Conservation (phyloP, 2,888 invertebrate genomes). For the Ophioninae sp. region DNA sequence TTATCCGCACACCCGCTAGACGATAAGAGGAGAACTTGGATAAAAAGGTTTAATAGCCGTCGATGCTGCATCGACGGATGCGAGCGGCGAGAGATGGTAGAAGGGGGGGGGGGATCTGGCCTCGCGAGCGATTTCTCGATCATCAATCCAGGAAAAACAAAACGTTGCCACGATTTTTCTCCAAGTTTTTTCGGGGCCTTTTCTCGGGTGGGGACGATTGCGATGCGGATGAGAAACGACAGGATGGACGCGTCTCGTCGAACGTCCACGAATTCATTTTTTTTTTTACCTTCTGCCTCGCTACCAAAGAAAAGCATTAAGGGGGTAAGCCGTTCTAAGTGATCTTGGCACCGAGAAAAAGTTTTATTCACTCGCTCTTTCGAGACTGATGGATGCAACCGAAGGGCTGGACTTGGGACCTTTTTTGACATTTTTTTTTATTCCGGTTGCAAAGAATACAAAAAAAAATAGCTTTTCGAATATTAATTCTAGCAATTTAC, state of each 20-base stretch:
- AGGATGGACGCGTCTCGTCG: conserved; percentile 35
- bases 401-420: too few relatives aligned
- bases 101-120: conserved; percentile 31
- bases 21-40: neutral
- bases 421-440: neutral
- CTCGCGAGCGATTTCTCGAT: conserved; percentile 40
- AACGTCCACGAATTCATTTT: conserved; percentile 20
- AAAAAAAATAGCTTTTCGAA: too few relatives aligned
- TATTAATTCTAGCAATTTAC: too few relatives aligned
- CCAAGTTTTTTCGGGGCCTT: conserved; percentile 35
- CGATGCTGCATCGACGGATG: conserved; percentile 46
- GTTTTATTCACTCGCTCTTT: neutral
- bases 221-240: conserved; percentile 20
- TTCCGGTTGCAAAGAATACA: too few relatives aligned
- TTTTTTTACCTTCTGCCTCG: neutral
- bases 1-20: conserved; percentile 22
- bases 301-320: conserved; percentile 21
- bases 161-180: conserved; percentile 37
- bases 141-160: conserved; percentile 53
- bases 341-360: neutral
- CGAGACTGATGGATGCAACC: neutral
- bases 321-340: conserved; percentile 3
- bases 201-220: conserved; percentile 7
- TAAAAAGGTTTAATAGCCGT: conserved; percentile 32
- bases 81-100: neutral